phyloP scores from a whole-genome alignment of 2,113 vertebrate genomes.

The Siphamia tubifer region DNA sequence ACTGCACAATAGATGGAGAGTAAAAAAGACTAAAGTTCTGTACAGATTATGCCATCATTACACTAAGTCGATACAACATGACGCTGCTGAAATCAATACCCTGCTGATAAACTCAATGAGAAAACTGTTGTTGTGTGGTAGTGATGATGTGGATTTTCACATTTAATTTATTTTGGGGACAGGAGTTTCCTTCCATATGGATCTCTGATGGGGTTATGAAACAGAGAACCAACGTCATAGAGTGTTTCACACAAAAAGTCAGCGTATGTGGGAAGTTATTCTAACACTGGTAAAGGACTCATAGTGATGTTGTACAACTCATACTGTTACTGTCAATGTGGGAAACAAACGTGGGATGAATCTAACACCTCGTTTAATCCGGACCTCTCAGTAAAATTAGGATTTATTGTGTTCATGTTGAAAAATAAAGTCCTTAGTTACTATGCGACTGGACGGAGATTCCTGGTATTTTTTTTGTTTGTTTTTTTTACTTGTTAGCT shows the following conservation, averaged over 20 bases:
- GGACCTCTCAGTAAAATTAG: no score
- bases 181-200: background rate
- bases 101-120: no score
- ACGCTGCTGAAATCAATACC: no score
- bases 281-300: background rate
- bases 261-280: constrained; percentile 10
- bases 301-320: background rate
- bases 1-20: no score
- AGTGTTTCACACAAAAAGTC: background rate
- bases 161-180: background rate
- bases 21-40: no score
- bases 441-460: no score
- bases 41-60: no score
- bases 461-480: no score
- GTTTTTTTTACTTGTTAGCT: no score
- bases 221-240: background rate
- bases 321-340: background rate
- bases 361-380: background rate
- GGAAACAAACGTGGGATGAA: background rate
- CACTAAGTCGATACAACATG: no score
- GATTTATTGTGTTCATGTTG: no score
- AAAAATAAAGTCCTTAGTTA: no score
- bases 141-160: background rate
- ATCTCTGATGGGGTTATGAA: background rate
- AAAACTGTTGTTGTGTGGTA: background rate